Conservation (phyloP, 2,888 invertebrate species). For the Micropterix aruncella region DNA sequence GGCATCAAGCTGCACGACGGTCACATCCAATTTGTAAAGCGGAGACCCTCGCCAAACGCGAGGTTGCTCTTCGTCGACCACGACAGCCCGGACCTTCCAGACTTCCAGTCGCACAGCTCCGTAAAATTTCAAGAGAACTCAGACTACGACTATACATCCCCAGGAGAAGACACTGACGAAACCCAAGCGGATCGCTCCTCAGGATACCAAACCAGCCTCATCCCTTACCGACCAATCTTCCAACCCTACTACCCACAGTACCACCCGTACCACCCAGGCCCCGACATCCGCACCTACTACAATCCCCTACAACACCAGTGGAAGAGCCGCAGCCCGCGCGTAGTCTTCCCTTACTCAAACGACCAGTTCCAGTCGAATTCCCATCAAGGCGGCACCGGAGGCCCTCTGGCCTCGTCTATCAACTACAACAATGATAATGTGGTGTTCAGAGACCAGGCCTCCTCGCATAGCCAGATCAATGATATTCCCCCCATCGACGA, state of each 20-base stretch:
- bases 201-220: slow-evolving; percentile 23
- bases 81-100: slow-evolving; percentile 18
- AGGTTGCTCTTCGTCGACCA: slow-evolving; percentile 28
- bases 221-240: slow-evolving; percentile 9
- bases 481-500: slow-evolving; percentile 42
- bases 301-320: slow-evolving; percentile 14
- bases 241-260: neutral
- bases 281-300: neutral
- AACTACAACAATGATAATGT: slow-evolving; percentile 26
- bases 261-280: neutral
- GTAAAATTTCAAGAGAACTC: slow-evolving; percentile 31
- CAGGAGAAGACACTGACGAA: slow-evolving; percentile 18
- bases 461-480: slow-evolving; percentile 36
- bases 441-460: slow-evolving; percentile 38
- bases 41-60: slow-evolving; percentile 14
- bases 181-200: slow-evolving; percentile 15
- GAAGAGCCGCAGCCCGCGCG: slow-evolving; percentile 33
- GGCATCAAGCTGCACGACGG: slow-evolving; percentile 7
- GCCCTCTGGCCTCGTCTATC: slow-evolving; percentile 16
- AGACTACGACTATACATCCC: slow-evolving; percentile 32
- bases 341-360: slow-evolving; percentile 30
- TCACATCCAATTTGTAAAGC: slow-evolving; percentile 2
- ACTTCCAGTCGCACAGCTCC: slow-evolving; percentile 17
- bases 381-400: slow-evolving; percentile 18
- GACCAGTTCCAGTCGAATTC: slow-evolving; percentile 29